Evolutionary conservation across 92 coral and sea anemone species (phyloP).

Genomic region (Blastomussa wellsi): DNA sequence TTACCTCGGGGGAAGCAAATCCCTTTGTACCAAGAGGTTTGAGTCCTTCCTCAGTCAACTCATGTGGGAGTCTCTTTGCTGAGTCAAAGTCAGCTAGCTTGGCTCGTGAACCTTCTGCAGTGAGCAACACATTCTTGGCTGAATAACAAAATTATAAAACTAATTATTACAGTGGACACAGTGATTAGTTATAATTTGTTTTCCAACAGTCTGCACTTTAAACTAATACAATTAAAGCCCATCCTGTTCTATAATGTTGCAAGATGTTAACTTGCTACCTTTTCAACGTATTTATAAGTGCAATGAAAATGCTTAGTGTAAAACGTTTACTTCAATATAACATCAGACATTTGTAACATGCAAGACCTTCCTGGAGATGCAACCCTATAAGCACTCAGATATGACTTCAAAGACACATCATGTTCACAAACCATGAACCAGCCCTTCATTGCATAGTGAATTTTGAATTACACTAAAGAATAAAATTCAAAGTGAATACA

Average conservation of each 20-base stretch:
- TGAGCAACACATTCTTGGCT: slow-evolving; percentile 81
- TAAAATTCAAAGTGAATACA: no score
- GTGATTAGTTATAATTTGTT: neutral
- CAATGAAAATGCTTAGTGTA: neutral
- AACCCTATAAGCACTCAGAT: neutral
- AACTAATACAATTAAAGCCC: neutral
- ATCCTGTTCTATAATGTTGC: neutral
- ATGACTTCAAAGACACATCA: neutral
- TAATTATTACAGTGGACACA: neutral
- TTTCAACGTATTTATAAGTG: no score
- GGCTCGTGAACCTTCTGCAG: slow-evolving; percentile 63
- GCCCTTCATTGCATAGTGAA: neutral
- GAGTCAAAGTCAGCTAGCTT: slow-evolving; percentile 92
- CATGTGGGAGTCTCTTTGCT: slow-evolving; percentile 59
- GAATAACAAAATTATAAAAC: neutral
- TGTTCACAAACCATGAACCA: neutral
- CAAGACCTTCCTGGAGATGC: neutral
- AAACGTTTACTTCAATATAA: neutral
- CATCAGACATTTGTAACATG: neutral
- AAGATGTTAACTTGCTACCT: no score
- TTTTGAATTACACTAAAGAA: no score
- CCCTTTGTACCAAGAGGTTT: slow-evolving; percentile 72
- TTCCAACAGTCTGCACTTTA: neutral
- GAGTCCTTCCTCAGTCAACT: slow-evolving; percentile 72
- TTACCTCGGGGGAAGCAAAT: slow-evolving; percentile 85